These are phyloP conservation scores for Gymnocephalus cernua DNA, from an alignment of 2,113 vertebrate genomes.

Conservation along the genomic window DNA sequence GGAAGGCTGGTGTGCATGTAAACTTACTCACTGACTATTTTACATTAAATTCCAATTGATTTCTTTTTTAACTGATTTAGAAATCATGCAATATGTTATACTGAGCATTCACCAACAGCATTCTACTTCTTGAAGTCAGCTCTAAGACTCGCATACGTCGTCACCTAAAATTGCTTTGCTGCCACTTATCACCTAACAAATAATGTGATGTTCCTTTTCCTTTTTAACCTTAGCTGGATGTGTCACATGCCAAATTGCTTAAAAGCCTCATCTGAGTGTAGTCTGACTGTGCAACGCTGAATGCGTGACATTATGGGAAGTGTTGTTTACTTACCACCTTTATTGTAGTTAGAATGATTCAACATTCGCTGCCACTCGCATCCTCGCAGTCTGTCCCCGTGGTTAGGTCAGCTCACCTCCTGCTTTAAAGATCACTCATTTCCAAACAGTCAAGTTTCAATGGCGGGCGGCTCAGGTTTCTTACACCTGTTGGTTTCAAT, in stretches of 20 bases:
- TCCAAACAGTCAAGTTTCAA: conserved; percentile 2
- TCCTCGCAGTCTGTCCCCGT: neutral
- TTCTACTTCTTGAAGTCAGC: neutral
- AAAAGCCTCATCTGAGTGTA: neutral
- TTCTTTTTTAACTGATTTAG: neutral
- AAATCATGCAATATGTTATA: neutral
- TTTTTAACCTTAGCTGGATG: neutral
- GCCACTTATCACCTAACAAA: neutral
- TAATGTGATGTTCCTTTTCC: neutral
- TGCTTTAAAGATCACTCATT: conserved; percentile 21
- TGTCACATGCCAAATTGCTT: neutral
- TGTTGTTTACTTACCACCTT: neutral
- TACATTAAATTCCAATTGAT: neutral
- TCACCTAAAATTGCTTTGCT: neutral
- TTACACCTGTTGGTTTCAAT: conserved; percentile 19
- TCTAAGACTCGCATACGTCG: neutral
- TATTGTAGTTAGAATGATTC: neutral
- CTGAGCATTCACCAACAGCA: neutral
- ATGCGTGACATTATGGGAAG: no score
- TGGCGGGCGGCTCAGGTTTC: conserved; percentile 2
- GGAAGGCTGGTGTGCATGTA: no score
- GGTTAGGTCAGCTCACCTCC: conserved; percentile 12
- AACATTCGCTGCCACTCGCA: neutral
- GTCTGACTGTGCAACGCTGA: neutral
- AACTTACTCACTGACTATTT: no score